phyloP scores from a whole-genome alignment of 2,797 vertebrate species.

The Galagoides demidoff region DNA sequence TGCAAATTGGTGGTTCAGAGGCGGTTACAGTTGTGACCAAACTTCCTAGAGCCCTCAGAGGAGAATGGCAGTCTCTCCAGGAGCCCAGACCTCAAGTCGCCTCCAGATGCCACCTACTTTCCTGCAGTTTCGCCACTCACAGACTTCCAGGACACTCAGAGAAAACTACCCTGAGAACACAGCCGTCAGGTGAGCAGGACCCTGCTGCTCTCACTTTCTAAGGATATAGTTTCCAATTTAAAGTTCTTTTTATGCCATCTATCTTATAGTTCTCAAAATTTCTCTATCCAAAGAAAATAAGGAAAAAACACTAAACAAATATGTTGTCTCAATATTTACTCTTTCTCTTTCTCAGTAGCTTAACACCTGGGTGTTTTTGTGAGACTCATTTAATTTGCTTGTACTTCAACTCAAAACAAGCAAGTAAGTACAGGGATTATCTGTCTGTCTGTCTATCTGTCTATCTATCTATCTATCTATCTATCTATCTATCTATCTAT shows the following conservation, averaged over 20 bases:
- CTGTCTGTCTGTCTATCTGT: background rate
- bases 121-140: background rate
- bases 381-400: background rate
- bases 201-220: background rate
- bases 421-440: background rate
- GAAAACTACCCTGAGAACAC: background rate
- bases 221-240: background rate
- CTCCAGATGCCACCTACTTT: background rate
- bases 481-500: background rate
- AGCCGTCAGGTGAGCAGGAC: background rate
- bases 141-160: background rate
- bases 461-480: background rate
- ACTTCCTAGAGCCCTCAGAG: background rate
- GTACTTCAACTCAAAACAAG: background rate
- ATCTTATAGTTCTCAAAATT: background rate
- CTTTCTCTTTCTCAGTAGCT: background rate
- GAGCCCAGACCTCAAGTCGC: background rate
- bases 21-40: background rate
- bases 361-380: background rate
- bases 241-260: background rate
- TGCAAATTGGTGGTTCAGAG: background rate
- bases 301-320: background rate
- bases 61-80: background rate
- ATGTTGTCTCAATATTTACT: background rate
- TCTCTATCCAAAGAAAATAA: background rate